phyloP scores from a whole-genome alignment of 2,888 invertebrate species.

The Ectropis crepuscularia region DNA sequence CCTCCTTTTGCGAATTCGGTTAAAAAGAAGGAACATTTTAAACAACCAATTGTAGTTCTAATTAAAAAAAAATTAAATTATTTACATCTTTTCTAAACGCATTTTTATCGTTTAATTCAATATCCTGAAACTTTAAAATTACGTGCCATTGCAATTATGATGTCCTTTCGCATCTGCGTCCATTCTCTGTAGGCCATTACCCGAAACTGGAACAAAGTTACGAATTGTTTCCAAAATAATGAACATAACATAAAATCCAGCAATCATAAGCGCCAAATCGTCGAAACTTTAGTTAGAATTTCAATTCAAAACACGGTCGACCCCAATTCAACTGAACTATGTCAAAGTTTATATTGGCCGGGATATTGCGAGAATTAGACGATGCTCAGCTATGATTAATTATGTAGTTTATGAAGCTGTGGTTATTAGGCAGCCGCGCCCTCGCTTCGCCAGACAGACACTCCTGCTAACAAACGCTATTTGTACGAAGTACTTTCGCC shows the following conservation, averaged over 20 bases:
- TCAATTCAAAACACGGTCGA: constrained; percentile 17
- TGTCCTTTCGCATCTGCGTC: no score
- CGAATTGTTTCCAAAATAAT: constrained; percentile 4
- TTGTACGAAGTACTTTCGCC: constrained; percentile 31
- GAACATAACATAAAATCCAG: constrained; percentile 9
- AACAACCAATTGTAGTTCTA: no score
- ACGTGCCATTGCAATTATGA: no score
- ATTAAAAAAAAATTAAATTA: no score
- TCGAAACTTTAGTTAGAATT: constrained; percentile 10
- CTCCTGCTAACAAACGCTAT: constrained; percentile 40
- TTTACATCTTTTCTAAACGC: no score
- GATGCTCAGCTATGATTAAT: constrained; percentile 70
- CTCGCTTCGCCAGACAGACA: constrained; percentile 51
- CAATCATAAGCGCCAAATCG: constrained; percentile 12
- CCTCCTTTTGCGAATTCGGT: no score
- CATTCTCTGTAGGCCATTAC: no score
- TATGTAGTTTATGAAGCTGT: constrained; percentile 64
- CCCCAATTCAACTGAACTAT: constrained; percentile 26
- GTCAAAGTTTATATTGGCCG: constrained; percentile 36
- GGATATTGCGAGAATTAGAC: constrained; percentile 43
- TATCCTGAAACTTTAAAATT: no score
- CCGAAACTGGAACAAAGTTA: constrained; percentile 1
- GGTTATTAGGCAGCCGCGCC: constrained; percentile 53
- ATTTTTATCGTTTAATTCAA: no score
- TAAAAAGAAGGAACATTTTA: no score